Base-by-base conservation (phyloP, 2,113 vertebrate species). In the Orycteropus afer region DNA sequence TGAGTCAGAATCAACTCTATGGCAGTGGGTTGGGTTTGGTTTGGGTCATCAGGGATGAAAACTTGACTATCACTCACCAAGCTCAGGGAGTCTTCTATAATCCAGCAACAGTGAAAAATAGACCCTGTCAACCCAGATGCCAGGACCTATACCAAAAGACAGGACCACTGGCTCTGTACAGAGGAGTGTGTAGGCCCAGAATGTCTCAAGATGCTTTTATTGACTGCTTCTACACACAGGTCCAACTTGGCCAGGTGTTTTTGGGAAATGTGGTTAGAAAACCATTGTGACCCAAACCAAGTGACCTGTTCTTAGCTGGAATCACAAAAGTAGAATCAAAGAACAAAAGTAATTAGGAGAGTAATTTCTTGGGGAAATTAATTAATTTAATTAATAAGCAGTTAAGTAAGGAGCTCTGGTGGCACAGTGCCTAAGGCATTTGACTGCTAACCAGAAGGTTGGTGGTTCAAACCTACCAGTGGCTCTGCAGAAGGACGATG, bases 261-360 rank as follows among this genome's bases (percentile, higher is more conserved):
- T 23, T 25, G 61, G 51, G n/a, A 91, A 86, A 18, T 22, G 2
- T 82, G 49, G n/a, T 95, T 88, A 73, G 63, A 90, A 95, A 90
- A 51, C 32, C 13, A 74, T 9, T 40, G 51, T 65, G 45, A 80
- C 80, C 37, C 63, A 76, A 93, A 80, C 20, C 3, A 45, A 89
- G 69, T n/a, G 40, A 51, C 15, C 67, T 45, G 15, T 74, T 29
- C 55, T n/a, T 37, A 67, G 53, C 10, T 93, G 34, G 65, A 17
- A 53, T 65, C 53, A 47, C 63, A 40, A 59, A 91, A 37, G n/a
- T 89, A 27, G 23, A 0, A 84, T 15, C 61, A 90, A 86, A 74
- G 59, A 85, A 63, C 2, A 83, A 47, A 77, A 10, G 22, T 47
- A 84, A 78, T 8, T 10, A 77, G 67, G 57, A 18, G 61, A 37